Conservation (phyloP, 2,113 vertebrate genomes). For the Synodontis membranacea region DNA sequence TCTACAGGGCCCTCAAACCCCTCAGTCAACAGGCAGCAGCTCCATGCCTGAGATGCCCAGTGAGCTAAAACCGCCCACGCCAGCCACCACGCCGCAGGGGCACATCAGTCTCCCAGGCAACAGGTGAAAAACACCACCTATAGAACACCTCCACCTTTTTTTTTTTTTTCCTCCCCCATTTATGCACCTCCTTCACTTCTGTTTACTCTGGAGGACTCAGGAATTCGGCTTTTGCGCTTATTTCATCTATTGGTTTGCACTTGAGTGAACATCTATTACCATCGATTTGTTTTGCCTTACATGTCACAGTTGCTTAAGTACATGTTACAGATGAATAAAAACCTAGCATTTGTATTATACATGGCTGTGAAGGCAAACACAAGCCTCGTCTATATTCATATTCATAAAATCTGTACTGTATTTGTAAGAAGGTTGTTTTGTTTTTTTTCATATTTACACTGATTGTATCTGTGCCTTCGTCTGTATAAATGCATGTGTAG, state of each 20-base stretch:
- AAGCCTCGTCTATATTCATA: neutral
- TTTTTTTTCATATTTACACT: neutral
- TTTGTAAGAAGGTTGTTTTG: neutral
- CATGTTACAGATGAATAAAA: conserved; percentile 17
- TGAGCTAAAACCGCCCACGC: conserved; percentile 89
- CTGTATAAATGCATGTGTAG: neutral
- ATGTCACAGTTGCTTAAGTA: conserved; percentile 27
- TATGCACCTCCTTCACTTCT: neutral
- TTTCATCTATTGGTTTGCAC: conserved; percentile 33
- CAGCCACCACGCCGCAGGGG: conserved; percentile 85
- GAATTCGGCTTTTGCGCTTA: neutral
- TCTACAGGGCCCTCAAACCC: conserved; percentile 90
- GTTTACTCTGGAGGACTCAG: neutral
- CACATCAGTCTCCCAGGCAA: conserved; percentile 80
- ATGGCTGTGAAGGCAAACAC: neutral
- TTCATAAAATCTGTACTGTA: neutral
- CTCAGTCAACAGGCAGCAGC: conserved; percentile 91
- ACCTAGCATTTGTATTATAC: neutral
- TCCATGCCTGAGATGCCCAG: conserved; percentile 87
- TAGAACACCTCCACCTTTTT: neutral
- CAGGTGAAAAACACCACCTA: conserved; percentile 66
- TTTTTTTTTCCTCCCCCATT: neutral
- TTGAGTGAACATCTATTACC: conserved; percentile 31
- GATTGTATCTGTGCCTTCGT: neutral
- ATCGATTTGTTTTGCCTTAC: conserved; percentile 11